Percentiles rank a stretch among this genome's conserved stretches.
Conservation (phyloP, 2,113 vertebrate species). For the Platichthys stellatus region DNA sequence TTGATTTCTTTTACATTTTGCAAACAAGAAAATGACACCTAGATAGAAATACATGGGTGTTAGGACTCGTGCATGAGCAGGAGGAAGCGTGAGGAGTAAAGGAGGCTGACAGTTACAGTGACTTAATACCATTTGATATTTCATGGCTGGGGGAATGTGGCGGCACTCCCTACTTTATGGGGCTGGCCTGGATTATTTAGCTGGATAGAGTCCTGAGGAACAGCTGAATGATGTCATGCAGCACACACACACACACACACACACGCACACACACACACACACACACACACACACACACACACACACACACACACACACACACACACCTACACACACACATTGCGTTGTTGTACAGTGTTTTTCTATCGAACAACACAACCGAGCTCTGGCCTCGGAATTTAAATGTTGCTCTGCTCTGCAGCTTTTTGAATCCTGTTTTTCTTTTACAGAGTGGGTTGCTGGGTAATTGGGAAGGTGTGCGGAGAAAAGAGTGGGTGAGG, state of each 20-base stretch:
- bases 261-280: slow-evolving; percentile 27
- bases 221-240: slow-evolving; percentile 76
- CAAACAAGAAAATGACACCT: not conserved
- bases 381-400: not conserved
- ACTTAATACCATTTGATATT: slow-evolving; percentile 72
- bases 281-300: slow-evolving; percentile 25
- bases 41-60: too few relatives aligned
- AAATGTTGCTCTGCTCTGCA: slow-evolving; percentile 20
- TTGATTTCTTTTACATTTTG: slow-evolving; percentile 7
- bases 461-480: slow-evolving; percentile 55
- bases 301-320: slow-evolving; percentile 19
- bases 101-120: slow-evolving; percentile 61
- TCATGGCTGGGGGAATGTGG: slow-evolving; percentile 71
- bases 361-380: slow-evolving; percentile 6
- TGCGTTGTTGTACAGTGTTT: not conserved
- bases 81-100: slow-evolving; percentile 29
- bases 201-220: slow-evolving; percentile 68
- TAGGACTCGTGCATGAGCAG: slow-evolving; percentile 4
- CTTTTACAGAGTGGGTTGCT: slow-evolving; percentile 27
- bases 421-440: slow-evolving; percentile 8
- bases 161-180: slow-evolving; percentile 73
- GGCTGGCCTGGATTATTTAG: slow-evolving; percentile 69
- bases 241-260: slow-evolving; percentile 25
- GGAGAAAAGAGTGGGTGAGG: slow-evolving; percentile 32
- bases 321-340: slow-evolving; percentile 23